Base-by-base conservation (phyloP, 23 tunicate genomes). In the Ascidia mentula region DNA sequence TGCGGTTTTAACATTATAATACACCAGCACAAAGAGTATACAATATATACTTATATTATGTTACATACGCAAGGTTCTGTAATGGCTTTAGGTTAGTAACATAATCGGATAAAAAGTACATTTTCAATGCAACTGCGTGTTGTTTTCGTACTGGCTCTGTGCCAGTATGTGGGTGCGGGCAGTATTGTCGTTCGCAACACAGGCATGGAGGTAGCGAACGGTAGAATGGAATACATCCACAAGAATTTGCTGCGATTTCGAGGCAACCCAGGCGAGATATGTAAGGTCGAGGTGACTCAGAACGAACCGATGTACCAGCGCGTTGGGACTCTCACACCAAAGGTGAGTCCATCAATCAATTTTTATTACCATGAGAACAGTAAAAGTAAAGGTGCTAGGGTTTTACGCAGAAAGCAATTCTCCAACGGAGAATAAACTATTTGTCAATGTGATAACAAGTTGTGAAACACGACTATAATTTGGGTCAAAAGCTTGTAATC, bases 271-370 rank as follows among this genome's bases (percentile, higher is more conserved):
- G 84, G 84, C 9, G 60, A 73, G 75, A 70, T 76, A n/a, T 93
- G 98, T 75, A 93, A 88, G 78, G 89, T 93, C 34, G 83, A 93
- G 77, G 93, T 93, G 17, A 89, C 88, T 17, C 80, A 86, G 32
- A 93, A 93, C 86, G 98, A 93, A 35, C 98, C 98, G 6, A 88
- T 93, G 84, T 75, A 88, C 40, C 98, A 93, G 61, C 69, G 82
- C 61, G 98, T 93, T 32, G 98, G 98, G n/a, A 36, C n/a, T 3
- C 77, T 93, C 18, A 88, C 85, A 31, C 98, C 98, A 24, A 81
- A 93, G 84, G 98, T 93, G 37, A 53, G 13, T n/a, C n/a, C n/a
- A n/a, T n/a, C n/a, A n/a, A n/a, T n/a, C n/a, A n/a, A n/a, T n/a
- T n/a, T n/a, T n/a, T n/a, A n/a, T n/a, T n/a, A n/a, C n/a, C n/a